phyloP scores from a whole-genome alignment of 2,797 vertebrate genomes.

The Echiichthys vipera region DNA sequence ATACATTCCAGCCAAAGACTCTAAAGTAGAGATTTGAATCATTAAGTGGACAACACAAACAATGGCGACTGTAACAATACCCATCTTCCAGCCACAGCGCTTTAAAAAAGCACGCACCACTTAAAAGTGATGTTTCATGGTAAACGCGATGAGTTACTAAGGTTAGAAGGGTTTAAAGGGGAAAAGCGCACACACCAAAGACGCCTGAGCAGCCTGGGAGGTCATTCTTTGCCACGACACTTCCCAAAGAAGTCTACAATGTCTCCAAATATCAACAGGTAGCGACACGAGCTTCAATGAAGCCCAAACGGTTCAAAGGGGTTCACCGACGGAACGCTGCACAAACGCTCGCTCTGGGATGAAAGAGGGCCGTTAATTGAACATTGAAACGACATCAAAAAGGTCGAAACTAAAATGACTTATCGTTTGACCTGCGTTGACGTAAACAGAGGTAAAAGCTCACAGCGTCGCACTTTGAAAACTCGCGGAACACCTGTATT shows the following conservation, averaged over 20 bases:
- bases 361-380: accelerated
- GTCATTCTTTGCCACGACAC: background rate
- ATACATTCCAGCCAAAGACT: background rate
- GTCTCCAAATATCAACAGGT: slow-evolving; percentile 9
- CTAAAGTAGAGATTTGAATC: background rate
- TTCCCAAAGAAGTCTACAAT: background rate
- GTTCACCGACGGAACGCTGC: too few relatives aligned
- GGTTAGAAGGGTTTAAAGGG: background rate
- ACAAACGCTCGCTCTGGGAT: background rate
- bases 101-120: background rate
- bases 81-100: background rate
- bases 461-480: background rate
- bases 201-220: accelerated
- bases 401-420: background rate
- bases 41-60: background rate
- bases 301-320: background rate
- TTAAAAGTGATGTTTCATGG: background rate
- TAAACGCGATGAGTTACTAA: background rate
- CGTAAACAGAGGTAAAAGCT: background rate
- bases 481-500: slow-evolving; percentile 40
- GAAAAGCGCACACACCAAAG: background rate
- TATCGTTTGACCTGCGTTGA: background rate
- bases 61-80: background rate
- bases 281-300: background rate
- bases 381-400: background rate